Percentiles rank a stretch among this genome's conserved stretches.
phyloP scores from a whole-genome alignment of 2,113 vertebrate genomes.

The Trogon melanurus region DNA sequence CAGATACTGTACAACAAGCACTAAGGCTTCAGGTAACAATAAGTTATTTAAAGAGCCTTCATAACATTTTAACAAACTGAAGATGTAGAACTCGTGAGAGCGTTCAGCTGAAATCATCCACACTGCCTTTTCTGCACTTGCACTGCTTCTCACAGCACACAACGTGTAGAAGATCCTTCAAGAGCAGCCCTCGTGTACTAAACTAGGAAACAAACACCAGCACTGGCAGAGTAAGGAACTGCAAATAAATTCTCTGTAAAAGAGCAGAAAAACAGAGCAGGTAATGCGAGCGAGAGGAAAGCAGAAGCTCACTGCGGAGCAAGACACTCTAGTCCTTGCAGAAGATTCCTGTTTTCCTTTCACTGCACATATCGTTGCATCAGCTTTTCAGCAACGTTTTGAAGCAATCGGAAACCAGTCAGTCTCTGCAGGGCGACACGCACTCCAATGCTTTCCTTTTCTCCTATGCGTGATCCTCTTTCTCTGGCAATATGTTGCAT shows the following conservation, averaged over 20 bases:
- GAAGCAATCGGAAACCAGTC: neutral
- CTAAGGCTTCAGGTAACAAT: neutral
- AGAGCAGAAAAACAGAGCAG: neutral
- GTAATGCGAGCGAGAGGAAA: neutral
- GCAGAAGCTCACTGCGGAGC: neutral
- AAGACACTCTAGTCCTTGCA: neutral
- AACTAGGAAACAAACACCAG: conserved; percentile 9
- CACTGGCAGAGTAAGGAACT: neutral
- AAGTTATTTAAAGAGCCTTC: neutral
- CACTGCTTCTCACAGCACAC: neutral
- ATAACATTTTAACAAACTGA: neutral
- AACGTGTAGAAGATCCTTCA: neutral
- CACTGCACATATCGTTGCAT: neutral
- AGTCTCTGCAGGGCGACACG: conserved; percentile 1
- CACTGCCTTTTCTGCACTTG: neutral
- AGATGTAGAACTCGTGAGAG: neutral
- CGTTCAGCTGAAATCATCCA: neutral
- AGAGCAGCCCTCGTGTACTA: neutral
- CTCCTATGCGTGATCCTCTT: neutral
- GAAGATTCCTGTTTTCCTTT: conserved; percentile 17
- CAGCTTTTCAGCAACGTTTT: neutral
- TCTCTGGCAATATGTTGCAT: neutral
- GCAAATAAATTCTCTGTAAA: neutral
- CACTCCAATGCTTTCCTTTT: neutral
- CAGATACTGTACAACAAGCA: neutral